Evolutionary conservation across 2,113 vertebrate genomes (phyloP).

Genomic region (Malurus alboscapulatus): DNA sequence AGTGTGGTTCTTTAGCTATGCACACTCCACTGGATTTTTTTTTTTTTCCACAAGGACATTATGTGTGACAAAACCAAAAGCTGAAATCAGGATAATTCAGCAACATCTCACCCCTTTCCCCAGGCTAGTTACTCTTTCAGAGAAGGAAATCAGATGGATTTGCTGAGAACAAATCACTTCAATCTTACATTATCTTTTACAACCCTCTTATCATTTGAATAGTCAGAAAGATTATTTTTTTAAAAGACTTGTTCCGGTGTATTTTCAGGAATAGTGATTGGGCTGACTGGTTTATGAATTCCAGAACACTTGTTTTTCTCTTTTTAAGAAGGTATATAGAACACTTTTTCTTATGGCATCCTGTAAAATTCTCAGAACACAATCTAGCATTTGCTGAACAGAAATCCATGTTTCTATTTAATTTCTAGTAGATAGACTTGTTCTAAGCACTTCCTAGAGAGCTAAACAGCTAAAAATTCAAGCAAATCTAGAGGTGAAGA

Average conservation of each 20-base stretch:
- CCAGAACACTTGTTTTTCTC: not conserved
- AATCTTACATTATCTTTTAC: not conserved
- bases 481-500: not conserved
- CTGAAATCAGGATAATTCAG: not conserved
- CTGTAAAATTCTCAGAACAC: not conserved
- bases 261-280: not conserved
- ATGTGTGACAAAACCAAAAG: not conserved
- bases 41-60: not conserved
- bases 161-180: not conserved
- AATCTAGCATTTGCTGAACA: not conserved
- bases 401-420: not conserved
- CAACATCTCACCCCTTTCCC: not conserved
- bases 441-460: not conserved
- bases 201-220: not conserved
- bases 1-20: not conserved
- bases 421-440: not conserved
- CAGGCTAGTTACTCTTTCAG: not conserved
- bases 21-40: not conserved
- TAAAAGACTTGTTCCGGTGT: not conserved
- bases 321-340: not conserved
- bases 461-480: not conserved
- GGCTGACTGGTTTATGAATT: not conserved
- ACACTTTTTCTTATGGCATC: not conserved
- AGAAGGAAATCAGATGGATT: conserved; percentile 3
- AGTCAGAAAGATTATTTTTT: not conserved